Base-by-base conservation (phyloP, 2,797 vertebrate genomes). In the Etheostoma perlongum region DNA sequence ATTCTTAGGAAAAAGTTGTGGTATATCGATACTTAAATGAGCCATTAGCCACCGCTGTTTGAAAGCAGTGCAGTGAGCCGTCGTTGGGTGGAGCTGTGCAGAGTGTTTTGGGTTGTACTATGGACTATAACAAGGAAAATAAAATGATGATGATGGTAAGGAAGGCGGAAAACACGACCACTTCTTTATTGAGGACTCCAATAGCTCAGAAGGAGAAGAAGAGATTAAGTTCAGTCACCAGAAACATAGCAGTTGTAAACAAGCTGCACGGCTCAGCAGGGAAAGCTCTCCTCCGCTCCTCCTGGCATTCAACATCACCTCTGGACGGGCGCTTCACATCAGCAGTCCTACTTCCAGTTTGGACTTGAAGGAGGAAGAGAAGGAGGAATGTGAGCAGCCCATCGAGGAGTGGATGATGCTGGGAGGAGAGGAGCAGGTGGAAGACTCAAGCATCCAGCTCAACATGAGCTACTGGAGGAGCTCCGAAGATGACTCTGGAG, bases 401-500 rank as follows among this genome's bases (percentile, higher is more conserved):
- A 52, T 98, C 0, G 96, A 98, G 86, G 96, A 95, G 19, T 98
- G 97, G 97, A 97, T 98, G 97, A 89, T 98, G 2, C 54, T 98
- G 83, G 97, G 93, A 61, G 88, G 89, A 54, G 89, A 86, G 63
- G 88, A 83, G 57, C 94, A 96, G 78, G 93, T 91, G 62, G 95
- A 92, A 78, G 96, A 97, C 84, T 88, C 89, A 40, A 89, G 85
- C 70, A 97, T 98, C 74, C 95, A 96, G 64, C 87, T 98, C 81
- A 97, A 98, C 88, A 82, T 98, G 9, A 89, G 94, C 59, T 95
- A 93, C 82, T 82, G 81, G 79, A 67, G 25, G 70, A 94, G 85
- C 78, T 88, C 86, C 61, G 82, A 88, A 18, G 82, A 85, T 0
- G 86, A 85, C 71, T 73, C 66, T 67, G 82, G 58, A 58, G 73